phyloP scores from a whole-genome alignment of 2,113 vertebrate genomes.

The Eulemur macaco region DNA sequence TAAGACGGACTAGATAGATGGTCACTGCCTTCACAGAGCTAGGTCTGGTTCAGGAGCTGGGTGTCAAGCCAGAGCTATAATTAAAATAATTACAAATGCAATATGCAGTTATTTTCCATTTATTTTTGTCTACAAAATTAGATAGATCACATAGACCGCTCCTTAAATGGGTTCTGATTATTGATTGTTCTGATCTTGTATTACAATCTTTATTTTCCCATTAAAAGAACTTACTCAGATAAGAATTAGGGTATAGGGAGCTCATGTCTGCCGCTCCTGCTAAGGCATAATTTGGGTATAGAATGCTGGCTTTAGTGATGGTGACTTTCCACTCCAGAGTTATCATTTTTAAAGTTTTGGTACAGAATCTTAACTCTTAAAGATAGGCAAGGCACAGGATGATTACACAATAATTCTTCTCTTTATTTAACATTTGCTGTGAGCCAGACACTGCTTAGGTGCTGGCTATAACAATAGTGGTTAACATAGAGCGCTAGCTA shows the following conservation, averaged over 20 bases:
- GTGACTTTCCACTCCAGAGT: background rate
- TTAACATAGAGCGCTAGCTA: background rate
- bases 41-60: background rate
- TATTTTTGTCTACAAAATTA: background rate
- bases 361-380: background rate
- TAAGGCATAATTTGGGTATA: background rate
- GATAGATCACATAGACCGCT: background rate
- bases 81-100: background rate
- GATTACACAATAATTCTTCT: background rate
- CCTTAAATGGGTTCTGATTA: background rate
- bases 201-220: background rate
- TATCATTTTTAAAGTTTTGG: background rate
- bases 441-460: background rate
- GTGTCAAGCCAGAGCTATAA: background rate
- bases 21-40: background rate
- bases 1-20: too few relatives aligned
- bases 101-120: background rate
- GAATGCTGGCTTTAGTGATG: background rate
- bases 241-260: background rate
- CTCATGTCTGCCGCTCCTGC: background rate
- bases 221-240: background rate
- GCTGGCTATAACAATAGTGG: background rate
- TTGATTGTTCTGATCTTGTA: background rate
- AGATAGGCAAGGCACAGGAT: background rate
- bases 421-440: background rate